Evolutionary conservation across 2,888 invertebrate genomes (phyloP), one percentile per base, ranked within the genome.

Genomic region (Amaurobius ferox): DNA sequence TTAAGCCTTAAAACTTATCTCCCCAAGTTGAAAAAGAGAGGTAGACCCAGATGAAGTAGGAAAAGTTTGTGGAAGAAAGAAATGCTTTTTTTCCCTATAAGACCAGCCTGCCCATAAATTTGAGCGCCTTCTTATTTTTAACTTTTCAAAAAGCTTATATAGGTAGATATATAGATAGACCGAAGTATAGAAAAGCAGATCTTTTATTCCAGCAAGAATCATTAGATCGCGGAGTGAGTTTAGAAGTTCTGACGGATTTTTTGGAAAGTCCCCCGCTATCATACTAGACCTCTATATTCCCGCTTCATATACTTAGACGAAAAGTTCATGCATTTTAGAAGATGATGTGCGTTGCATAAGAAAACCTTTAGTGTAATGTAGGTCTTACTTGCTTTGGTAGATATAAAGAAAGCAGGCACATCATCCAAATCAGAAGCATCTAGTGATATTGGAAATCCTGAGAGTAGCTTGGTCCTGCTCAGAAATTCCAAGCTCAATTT

Each of bases 1-100:
- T 77, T 77, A 77, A 83, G 55, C 77, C 83, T 83, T 86, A 86
- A 86, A 86, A 79, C 86, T 78, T 86, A 86, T 86, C 78, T 86
- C 32, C 71, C 5, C 39, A 44, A 70, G 74, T 76, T 81, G 62
- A 76, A 81, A 81, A 70, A 55, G 68, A 55, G 61, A 48, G 68
- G 66, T 64, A 72, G 48, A 64, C 44, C 32, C 35, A 55, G 30
- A 71, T 70, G 48, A 40, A 35, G 55, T 23, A 3, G 5, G 3
- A 19, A 11, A 55, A 55, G 55, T 55, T 55, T 29, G 26, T 7
- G 26, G 35, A 61, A 80, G 70, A 81, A 81, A 81, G 70, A 71
- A 81, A 76, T 70, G 62, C 70, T 76, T 81, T 72, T 64, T 83
- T 83, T 83, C 72, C 71, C 11, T 76, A 83, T 77, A 77, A 81